A percentile compares a stretch with the other conserved stretches of the same genome.
Evolutionary conservation across 2,888 invertebrate genomes (phyloP).

Genomic region (Baccha elongata): DNA sequence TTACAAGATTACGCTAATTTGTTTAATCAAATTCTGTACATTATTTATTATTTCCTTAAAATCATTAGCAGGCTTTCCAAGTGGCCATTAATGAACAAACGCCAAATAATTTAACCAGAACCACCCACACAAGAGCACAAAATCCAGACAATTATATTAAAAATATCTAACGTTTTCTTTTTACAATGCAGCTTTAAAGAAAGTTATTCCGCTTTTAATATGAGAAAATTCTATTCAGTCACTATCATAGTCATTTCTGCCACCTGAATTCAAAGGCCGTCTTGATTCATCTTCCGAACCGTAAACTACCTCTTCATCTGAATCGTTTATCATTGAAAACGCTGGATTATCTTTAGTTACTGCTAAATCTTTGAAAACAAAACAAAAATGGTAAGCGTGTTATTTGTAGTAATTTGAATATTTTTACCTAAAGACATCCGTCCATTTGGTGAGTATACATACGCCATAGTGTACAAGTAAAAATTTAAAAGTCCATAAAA

Average conservation of each 20-base stretch:
- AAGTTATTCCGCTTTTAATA: conserved; percentile 31
- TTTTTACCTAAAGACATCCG: conserved; percentile 91
- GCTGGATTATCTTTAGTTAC: conserved; percentile 98
- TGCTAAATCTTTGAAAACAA: conserved; percentile 87
- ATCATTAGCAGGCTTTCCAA: conserved; percentile 39
- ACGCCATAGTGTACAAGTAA: conserved; percentile 96
- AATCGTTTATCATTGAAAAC: conserved; percentile 98
- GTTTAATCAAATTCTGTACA: conserved; percentile 70
- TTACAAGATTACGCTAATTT: too few species aligned
- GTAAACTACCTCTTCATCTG: conserved; percentile 97
- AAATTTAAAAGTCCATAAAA: conserved; percentile 97
- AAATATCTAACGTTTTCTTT: conserved; percentile 6
- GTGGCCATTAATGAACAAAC: conserved; percentile 32
- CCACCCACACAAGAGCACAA: conserved; percentile 25
- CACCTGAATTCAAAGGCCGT: conserved; percentile 89
- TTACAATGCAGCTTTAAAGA: conserved; percentile 37
- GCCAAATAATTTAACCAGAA: conserved; percentile 40
- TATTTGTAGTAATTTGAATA: not conserved
- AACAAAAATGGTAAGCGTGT: not conserved
- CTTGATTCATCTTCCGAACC: conserved; percentile 95
- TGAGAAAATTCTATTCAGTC: conserved; percentile 81
- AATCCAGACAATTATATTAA: conserved; percentile 11
- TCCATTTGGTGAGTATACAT: conserved; percentile 94
- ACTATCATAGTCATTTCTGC: conserved; percentile 87
- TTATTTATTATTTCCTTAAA: conserved; percentile 47